These are phyloP conservation scores for Stenolophus ochropezus DNA, from an alignment of 2,888 invertebrate genomes.

Conservation along the genomic window DNA sequence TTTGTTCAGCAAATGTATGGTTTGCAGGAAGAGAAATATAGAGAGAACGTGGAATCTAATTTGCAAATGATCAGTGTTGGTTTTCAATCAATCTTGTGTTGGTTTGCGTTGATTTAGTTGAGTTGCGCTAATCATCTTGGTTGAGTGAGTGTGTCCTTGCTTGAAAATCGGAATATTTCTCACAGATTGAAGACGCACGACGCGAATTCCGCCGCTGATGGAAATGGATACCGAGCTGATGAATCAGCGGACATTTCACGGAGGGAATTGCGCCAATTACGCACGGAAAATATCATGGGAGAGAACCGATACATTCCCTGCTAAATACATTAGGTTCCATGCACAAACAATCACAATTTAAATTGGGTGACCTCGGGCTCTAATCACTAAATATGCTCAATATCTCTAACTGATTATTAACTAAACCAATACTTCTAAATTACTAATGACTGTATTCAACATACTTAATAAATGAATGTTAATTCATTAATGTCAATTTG, in stretches of 20 bases:
- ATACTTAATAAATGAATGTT: too few relatives aligned
- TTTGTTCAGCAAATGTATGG: too few relatives aligned
- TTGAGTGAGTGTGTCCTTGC: constrained; percentile 4
- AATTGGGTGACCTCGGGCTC: neutral
- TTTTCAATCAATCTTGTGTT: too few relatives aligned
- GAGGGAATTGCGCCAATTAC: constrained; percentile 42
- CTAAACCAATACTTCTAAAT: too few relatives aligned
- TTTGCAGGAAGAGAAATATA: too few relatives aligned
- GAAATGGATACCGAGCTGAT: constrained; percentile 37
- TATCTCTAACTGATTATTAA: too few relatives aligned
- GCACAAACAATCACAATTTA: neutral
- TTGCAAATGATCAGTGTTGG: too few relatives aligned
- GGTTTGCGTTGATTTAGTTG: neutral
- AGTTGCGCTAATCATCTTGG: neutral
- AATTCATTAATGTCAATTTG: too few relatives aligned
- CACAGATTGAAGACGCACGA: constrained; percentile 43
- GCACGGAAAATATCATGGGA: constrained; percentile 33
- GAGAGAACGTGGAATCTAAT: too few relatives aligned
- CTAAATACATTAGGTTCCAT: neutral
- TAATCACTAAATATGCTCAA: too few relatives aligned
- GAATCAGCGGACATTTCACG: constrained; percentile 43
- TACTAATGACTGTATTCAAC: too few relatives aligned
- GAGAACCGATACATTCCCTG: neutral
- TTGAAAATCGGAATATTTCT: constrained; percentile 48
- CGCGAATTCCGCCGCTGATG: constrained; percentile 29